A percentile compares a stretch with the other conserved stretches of the same genome.
Evolutionary conservation across 2,113 vertebrate genomes (phyloP).

Genomic region (Hypomesus transpacificus): DNA sequence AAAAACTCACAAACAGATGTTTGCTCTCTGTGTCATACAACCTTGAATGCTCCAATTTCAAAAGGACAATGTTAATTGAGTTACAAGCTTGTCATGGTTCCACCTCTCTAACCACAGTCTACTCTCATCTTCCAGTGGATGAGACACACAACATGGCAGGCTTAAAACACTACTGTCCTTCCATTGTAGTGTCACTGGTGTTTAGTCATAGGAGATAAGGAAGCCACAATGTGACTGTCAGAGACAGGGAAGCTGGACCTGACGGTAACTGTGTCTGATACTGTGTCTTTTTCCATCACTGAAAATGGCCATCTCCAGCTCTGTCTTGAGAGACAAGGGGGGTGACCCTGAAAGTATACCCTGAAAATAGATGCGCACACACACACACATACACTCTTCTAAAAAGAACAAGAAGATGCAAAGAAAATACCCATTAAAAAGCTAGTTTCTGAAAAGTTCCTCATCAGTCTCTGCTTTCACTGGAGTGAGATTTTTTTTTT

Average conservation of each 20-base stretch:
- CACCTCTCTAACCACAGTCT: neutral
- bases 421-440: too few relatives aligned
- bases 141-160: constrained; percentile 1
- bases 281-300: constrained; percentile 19
- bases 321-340: constrained; percentile 36
- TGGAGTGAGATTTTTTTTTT: constrained; percentile 21
- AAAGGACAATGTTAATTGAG: constrained; percentile 6
- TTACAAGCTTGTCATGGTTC: neutral
- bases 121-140: neutral
- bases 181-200: constrained; percentile 23
- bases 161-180: constrained; percentile 2
- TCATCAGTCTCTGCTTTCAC: constrained; percentile 34
- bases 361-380: neutral
- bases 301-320: constrained; percentile 32
- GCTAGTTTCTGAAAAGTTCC: constrained; percentile 6
- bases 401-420: too few relatives aligned
- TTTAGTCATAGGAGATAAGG: constrained; percentile 33
- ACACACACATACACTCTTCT: neutral
- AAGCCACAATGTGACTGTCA: constrained; percentile 54
- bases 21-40: neutral
- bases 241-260: constrained; percentile 32
- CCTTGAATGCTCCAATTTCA: constrained; percentile 8
- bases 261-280: constrained; percentile 38
- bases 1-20: neutral
- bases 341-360: constrained; percentile 16